phyloP scores from a whole-genome alignment of 2,113 vertebrate genomes.

The Pomatorhinus ruficollis region DNA sequence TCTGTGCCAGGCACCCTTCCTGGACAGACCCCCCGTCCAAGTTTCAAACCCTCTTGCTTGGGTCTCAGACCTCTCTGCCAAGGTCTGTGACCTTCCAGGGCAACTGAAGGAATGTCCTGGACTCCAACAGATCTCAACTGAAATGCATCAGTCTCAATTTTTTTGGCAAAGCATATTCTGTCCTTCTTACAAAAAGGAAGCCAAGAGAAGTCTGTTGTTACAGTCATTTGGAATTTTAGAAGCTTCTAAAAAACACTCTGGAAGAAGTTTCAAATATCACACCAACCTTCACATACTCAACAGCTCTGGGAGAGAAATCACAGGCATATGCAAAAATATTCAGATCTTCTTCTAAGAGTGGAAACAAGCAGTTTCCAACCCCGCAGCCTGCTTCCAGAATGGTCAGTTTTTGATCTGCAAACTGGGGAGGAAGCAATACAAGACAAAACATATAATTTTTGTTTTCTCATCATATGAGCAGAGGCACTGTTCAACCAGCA shows the following conservation, averaged over 20 bases:
- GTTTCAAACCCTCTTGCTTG: too few relatives aligned
- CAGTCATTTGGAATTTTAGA: not conserved
- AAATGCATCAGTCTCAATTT: not conserved
- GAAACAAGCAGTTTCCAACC: constrained; percentile 96
- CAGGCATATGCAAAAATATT: constrained; percentile 93
- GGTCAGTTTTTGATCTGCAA: constrained; percentile 84
- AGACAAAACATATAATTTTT: not conserved
- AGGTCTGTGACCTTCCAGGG: too few relatives aligned
- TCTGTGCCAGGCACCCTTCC: too few relatives aligned
- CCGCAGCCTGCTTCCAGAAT: constrained; percentile 96
- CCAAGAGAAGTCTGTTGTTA: not conserved
- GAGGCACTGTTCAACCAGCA: not conserved
- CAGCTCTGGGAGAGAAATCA: constrained; percentile 95
- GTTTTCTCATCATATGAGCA: not conserved
- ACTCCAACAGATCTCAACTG: not conserved
- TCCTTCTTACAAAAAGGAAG: not conserved
- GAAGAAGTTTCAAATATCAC: not conserved
- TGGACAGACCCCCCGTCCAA: too few relatives aligned
- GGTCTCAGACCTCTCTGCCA: too few relatives aligned
- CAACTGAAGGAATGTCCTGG: too few relatives aligned
- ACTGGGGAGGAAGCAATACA: constrained; percentile 68
- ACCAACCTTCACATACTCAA: constrained; percentile 93
- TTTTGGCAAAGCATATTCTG: not conserved
- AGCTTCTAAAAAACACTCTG: not conserved
- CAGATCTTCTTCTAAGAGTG: constrained; percentile 88